phyloP scores from a whole-genome alignment of 2,113 vertebrate species.

The Lophius piscatorius region DNA sequence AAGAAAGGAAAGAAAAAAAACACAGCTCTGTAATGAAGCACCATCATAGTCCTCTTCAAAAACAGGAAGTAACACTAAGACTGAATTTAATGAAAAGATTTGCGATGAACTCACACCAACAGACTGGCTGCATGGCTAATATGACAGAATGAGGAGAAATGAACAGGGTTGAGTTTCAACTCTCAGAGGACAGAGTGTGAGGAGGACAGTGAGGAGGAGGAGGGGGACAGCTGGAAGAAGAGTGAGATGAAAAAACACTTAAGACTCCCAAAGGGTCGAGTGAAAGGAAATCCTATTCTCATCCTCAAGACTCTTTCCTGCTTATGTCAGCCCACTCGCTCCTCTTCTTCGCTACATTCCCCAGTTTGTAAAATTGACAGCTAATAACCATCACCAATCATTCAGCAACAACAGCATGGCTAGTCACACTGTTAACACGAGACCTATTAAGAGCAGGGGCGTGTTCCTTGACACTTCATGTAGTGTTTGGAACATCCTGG shows the following conservation, averaged over 20 bases:
- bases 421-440: not conserved
- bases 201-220: constrained; percentile 1
- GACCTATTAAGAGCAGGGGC: not conserved
- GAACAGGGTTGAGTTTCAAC: constrained; percentile 65
- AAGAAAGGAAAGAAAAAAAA: constrained; percentile 4
- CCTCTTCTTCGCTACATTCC: not conserved
- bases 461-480: not conserved
- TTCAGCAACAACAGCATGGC: not conserved
- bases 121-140: constrained; percentile 47
- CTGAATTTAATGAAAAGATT: not conserved
- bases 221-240: not conserved
- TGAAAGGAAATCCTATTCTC: constrained; percentile 21
- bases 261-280: constrained; percentile 29
- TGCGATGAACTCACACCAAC: not conserved
- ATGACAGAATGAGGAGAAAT: constrained; percentile 24
- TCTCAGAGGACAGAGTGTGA: constrained; percentile 15
- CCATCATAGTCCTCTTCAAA: not conserved
- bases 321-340: not conserved
- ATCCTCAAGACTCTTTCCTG: not conserved
- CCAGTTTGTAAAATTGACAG: not conserved
- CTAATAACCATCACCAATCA: not conserved
- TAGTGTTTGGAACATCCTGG: no score
- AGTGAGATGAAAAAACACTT: constrained; percentile 27
- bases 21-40: not conserved
- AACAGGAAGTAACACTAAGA: constrained; percentile 3